phyloP scores from a whole-genome alignment of 2,888 invertebrate species.

The Lithophane socia region DNA sequence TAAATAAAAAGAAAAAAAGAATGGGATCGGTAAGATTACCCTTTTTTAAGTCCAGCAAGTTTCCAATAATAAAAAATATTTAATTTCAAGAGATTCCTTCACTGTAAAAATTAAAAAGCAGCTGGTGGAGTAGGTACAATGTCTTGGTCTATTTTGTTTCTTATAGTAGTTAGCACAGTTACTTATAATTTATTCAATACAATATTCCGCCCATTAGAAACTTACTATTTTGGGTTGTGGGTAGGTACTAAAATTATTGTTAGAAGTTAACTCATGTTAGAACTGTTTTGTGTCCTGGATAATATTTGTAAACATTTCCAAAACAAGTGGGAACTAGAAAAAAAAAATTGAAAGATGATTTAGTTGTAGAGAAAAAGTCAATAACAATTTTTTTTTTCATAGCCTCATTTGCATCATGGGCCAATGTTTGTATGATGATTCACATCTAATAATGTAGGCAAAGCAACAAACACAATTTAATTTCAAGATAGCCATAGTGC shows the following conservation, averaged over 20 bases:
- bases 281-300: background rate
- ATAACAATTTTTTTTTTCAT: background rate
- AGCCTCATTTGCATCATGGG: background rate
- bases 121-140: background rate
- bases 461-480: background rate
- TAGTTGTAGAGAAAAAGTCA: background rate
- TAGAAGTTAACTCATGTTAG: too few relatives aligned
- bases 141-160: background rate
- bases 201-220: conserved; percentile 8
- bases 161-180: background rate
- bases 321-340: background rate
- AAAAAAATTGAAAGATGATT: background rate
- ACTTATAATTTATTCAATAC: background rate
- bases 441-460: background rate
- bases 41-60: too few relatives aligned
- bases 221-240: background rate
- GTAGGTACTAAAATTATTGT: background rate
- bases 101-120: too few relatives aligned
- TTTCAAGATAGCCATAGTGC: background rate
- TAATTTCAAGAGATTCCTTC: too few relatives aligned
- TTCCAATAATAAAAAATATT: too few relatives aligned
- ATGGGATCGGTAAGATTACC: too few relatives aligned
- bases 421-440: too few relatives aligned
- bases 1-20: too few relatives aligned
- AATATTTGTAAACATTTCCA: background rate